phyloP scores from a whole-genome alignment of 2,797 vertebrate genomes.

The Oreortyx pictus region DNA sequence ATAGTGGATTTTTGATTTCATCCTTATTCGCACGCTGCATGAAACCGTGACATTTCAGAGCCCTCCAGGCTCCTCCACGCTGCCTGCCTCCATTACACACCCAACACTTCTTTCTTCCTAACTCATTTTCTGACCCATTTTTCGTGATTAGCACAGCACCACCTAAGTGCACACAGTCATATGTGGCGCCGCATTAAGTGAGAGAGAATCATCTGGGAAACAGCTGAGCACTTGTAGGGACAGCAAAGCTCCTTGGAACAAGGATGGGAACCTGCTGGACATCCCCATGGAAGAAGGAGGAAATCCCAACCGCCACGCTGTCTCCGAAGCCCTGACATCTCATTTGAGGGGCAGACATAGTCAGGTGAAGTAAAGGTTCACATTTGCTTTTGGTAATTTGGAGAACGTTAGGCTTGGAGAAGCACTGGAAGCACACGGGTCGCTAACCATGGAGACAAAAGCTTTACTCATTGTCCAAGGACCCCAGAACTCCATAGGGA shows the following conservation, averaged over 20 bases:
- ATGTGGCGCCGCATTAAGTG: neutral
- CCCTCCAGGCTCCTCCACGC: constrained; percentile 25
- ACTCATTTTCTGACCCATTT: constrained; percentile 14
- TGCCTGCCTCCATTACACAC: neutral
- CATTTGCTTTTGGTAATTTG: neutral
- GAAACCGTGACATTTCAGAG: constrained; percentile 13
- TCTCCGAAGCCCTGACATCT: neutral
- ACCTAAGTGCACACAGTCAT: neutral
- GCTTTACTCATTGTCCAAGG: neutral
- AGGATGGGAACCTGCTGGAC: neutral
- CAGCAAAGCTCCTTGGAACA: neutral
- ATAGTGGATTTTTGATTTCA: constrained; percentile 61
- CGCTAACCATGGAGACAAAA: too few species aligned
- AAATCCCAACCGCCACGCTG: neutral
- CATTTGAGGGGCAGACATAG: neutral
- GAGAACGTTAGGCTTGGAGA: neutral
- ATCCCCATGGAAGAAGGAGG: rapidly evolving
- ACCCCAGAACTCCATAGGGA: neutral
- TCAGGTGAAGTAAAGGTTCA: neutral
- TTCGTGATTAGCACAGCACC: neutral
- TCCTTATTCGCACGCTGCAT: constrained; percentile 50
- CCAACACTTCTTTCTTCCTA: neutral
- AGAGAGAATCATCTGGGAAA: too few species aligned
- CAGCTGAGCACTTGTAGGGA: neutral
- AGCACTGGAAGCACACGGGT: neutral